Evolutionary conservation across 2,888 invertebrate genomes (phyloP).

Genomic region (Phyllotreta striolata): DNA sequence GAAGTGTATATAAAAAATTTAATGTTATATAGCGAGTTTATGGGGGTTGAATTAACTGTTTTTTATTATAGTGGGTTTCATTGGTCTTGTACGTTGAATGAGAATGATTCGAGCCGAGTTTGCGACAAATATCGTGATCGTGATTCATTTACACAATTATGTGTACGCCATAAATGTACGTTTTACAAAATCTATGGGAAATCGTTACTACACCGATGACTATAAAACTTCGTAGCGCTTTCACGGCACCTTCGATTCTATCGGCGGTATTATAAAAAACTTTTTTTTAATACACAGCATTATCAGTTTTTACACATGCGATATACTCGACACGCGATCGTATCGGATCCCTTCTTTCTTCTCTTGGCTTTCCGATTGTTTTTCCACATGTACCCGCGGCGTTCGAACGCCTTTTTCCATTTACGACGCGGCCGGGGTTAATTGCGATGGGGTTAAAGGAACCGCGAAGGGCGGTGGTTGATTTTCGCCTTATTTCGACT

Average conservation of each 20-base stretch:
- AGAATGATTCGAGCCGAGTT: too few species aligned
- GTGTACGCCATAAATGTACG: slow-evolving; percentile 4
- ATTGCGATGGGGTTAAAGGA: slow-evolving; percentile 30
- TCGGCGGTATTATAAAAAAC: slow-evolving; percentile 54
- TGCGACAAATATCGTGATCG: too few species aligned
- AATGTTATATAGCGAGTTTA: too few species aligned
- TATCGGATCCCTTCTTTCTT: slow-evolving; percentile 38
- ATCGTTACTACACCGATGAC: slow-evolving; percentile 47
- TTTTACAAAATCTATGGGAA: slow-evolving; percentile 45
- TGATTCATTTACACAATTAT: too few species aligned
- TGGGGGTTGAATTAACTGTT: too few species aligned
- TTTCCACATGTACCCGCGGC: slow-evolving; percentile 33
- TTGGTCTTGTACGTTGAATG: too few species aligned
- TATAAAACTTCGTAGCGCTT: slow-evolving; percentile 52
- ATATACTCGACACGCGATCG: slow-evolving; percentile 54
- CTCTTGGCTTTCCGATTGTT: slow-evolving; percentile 42
- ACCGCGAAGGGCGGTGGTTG: not conserved
- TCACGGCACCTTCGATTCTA: slow-evolving; percentile 56
- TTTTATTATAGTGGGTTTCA: too few species aligned
- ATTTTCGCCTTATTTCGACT: too few species aligned
- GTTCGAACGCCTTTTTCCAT: slow-evolving; percentile 33
- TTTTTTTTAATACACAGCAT: slow-evolving; percentile 54
- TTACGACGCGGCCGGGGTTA: slow-evolving; percentile 19
- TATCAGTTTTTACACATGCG: slow-evolving; percentile 57
- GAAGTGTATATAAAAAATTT: too few species aligned